Conservation (phyloP, 2,113 vertebrate genomes). For the Baryphthengus martii region DNA sequence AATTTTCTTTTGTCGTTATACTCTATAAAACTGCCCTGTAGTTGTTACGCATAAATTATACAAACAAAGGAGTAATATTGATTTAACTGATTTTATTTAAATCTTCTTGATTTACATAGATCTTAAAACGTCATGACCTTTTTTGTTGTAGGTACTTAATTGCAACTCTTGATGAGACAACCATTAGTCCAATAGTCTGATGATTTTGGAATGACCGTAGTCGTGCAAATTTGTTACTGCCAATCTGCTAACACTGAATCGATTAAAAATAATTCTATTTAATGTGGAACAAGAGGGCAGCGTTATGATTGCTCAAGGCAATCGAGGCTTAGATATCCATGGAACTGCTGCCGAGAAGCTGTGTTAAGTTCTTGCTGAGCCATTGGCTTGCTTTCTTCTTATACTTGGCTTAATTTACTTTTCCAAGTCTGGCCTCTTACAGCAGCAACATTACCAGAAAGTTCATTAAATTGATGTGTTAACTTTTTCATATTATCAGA, state of each 20-base stretch:
- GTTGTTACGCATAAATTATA: neutral
- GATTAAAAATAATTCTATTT: neutral
- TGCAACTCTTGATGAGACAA: neutral
- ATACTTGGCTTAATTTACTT: neutral
- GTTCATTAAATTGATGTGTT: neutral
- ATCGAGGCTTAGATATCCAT: neutral
- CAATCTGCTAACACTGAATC: neutral
- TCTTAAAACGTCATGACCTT: neutral
- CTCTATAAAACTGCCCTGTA: neutral
- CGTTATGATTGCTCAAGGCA: neutral
- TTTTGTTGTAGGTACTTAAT: neutral
- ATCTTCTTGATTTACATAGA: neutral
- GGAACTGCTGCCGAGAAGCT: neutral
- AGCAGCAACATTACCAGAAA: neutral
- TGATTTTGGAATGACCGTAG: neutral
- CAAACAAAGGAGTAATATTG: neutral
- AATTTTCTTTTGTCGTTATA: neutral
- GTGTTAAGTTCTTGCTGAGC: neutral
- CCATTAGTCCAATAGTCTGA: neutral
- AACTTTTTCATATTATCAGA: neutral
- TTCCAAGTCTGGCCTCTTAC: neutral
- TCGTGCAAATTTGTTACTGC: neutral
- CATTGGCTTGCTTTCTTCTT: neutral
- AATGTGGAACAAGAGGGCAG: neutral
- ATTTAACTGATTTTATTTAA: neutral